A percentile compares a stretch with the other conserved stretches of the same genome.
Conservation (phyloP, 2,113 vertebrate species). For the Madoqua kirkii region DNA sequence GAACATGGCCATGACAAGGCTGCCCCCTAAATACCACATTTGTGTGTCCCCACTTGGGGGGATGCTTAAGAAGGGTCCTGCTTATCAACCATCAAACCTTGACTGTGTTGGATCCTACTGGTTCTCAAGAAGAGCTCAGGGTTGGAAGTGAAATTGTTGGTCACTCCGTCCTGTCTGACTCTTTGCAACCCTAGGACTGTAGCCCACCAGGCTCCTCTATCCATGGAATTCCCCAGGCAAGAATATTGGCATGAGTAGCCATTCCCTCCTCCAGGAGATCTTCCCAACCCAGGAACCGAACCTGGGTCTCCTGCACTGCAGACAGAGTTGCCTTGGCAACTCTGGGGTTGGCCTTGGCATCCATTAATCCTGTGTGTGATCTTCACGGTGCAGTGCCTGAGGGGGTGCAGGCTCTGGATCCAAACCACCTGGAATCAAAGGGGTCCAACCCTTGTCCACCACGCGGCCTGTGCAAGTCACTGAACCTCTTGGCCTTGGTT, state of each 20-base stretch:
- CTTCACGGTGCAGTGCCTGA: background rate
- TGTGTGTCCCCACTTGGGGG: background rate
- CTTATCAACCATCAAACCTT: background rate
- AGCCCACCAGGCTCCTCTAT: background rate
- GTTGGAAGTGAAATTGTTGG: background rate
- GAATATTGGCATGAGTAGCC: background rate
- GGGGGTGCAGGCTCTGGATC: background rate
- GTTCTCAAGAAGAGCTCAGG: background rate
- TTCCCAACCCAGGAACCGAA: background rate
- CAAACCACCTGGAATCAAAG: background rate
- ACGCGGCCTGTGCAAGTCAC: background rate
- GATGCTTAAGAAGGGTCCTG: background rate
- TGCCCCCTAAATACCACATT: background rate
- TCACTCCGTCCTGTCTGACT: background rate
- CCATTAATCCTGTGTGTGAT: rapidly evolving
- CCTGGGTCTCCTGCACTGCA: background rate
- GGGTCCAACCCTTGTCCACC: background rate
- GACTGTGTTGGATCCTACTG: background rate
- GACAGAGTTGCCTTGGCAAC: too few species aligned
- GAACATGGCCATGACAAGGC: background rate
- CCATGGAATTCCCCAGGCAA: background rate
- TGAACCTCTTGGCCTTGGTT: background rate
- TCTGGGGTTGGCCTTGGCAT: background rate
- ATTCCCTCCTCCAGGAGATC: background rate
- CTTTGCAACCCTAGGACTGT: background rate